Evolutionary conservation across 2,113 vertebrate species (phyloP).

Genomic region (Bambusicola thoracicus): DNA sequence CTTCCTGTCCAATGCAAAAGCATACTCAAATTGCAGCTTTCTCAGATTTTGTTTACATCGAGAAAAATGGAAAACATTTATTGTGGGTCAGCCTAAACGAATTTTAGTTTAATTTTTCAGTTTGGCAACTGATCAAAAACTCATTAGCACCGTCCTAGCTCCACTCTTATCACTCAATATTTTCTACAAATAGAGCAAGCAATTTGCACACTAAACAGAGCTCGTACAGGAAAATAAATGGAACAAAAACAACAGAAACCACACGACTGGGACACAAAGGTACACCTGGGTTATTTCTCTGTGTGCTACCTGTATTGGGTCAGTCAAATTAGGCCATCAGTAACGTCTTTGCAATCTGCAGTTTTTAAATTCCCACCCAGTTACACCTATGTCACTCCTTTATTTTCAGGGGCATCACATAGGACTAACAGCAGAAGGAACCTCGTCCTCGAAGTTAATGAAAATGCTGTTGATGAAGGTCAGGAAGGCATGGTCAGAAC

Average conservation of each 20-base stretch:
- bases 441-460: conserved; percentile 8
- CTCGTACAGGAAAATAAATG: neutral
- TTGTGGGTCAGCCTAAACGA: neutral
- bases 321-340: conserved; percentile 4
- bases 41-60: neutral
- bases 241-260: neutral
- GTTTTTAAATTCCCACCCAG: conserved; percentile 29
- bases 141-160: neutral
- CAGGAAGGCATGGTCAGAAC: neutral
- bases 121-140: neutral
- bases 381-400: conserved; percentile 32
- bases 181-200: neutral
- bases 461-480: neutral
- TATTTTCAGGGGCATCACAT: neutral
- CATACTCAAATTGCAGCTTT: neutral
- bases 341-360: neutral
- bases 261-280: neutral
- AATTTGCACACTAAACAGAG: neutral
- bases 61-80: neutral
- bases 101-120: neutral
- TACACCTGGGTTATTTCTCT: neutral
- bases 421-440: conserved; percentile 19
- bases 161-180: neutral
- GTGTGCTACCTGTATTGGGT: neutral
- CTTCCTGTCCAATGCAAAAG: neutral